phyloP scores from a whole-genome alignment of 2,797 vertebrate species.

The Poeciliopsis turneri region DNA sequence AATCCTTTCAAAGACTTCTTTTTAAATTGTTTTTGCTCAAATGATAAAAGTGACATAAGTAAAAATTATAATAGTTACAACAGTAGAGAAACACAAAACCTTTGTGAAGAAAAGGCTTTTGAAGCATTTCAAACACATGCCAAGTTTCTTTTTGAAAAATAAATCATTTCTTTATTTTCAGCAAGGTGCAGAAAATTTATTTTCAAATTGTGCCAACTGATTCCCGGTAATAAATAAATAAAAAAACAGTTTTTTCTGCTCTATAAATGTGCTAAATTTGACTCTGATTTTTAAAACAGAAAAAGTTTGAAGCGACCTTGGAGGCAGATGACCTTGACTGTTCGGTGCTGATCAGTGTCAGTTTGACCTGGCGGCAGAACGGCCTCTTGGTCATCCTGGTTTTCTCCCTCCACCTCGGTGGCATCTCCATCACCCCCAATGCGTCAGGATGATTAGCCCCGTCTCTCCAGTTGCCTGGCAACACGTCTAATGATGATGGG shows the following conservation, averaged over 20 bases:
- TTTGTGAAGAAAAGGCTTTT: neutral
- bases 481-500: slow-evolving; percentile 36
- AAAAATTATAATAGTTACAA: neutral
- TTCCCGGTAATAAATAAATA: neutral
- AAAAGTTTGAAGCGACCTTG: neutral
- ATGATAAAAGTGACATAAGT: neutral
- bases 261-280: neutral
- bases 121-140: neutral
- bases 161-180: neutral
- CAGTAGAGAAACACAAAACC: neutral
- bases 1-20: neutral
- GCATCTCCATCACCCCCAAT: neutral
- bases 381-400: neutral
- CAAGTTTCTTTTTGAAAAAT: neutral
- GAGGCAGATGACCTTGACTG: neutral
- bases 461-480: slow-evolving; percentile 47
- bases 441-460: slow-evolving; percentile 45
- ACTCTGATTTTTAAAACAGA: neutral
- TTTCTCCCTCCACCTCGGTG: neutral
- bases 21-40: neutral
- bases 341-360: neutral
- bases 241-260: neutral
- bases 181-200: neutral
- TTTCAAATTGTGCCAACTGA: neutral
- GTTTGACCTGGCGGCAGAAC: neutral